These are phyloP conservation scores for Zygaena filipendulae DNA, from an alignment of 2,888 invertebrate genomes.

Conservation along the genomic window DNA sequence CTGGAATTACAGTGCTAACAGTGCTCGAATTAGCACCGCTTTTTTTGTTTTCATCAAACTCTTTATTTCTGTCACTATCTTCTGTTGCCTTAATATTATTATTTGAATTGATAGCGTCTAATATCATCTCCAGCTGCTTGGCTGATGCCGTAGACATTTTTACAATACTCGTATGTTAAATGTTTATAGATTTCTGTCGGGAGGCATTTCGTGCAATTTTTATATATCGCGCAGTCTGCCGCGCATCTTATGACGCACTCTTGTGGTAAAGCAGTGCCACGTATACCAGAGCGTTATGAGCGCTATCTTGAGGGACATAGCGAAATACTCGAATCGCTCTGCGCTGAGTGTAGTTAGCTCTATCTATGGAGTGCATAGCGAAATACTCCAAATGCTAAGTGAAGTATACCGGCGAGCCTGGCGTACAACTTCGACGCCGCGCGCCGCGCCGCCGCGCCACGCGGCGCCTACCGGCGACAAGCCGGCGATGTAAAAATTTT, in stretches of 20 bases:
- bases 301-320: no score
- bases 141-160: constrained; percentile 42
- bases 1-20: constrained; percentile 44
- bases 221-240: constrained; percentile 62
- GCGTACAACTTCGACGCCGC: no score
- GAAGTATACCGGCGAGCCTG: no score
- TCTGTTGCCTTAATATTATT: constrained; percentile 18
- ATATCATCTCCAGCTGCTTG: no score
- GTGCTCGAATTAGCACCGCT: constrained; percentile 24
- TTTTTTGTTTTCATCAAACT: constrained; percentile 38
- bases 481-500: no score
- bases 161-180: constrained; percentile 40
- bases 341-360: no score
- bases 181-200: constrained; percentile 60
- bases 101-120: constrained; percentile 15
- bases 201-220: constrained; percentile 54
- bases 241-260: constrained; percentile 47
- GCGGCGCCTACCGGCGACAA: no score
- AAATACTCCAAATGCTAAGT: no score
- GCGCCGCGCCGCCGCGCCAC: no score
- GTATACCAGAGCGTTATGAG: constrained; percentile 25
- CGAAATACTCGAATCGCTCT: no score
- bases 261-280: constrained; percentile 33
- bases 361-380: no score
- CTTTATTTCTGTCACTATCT: constrained; percentile 31